These are phyloP conservation scores for Pandion haliaetus DNA, from an alignment of 2,113 vertebrate species.

Conservation along the genomic window DNA sequence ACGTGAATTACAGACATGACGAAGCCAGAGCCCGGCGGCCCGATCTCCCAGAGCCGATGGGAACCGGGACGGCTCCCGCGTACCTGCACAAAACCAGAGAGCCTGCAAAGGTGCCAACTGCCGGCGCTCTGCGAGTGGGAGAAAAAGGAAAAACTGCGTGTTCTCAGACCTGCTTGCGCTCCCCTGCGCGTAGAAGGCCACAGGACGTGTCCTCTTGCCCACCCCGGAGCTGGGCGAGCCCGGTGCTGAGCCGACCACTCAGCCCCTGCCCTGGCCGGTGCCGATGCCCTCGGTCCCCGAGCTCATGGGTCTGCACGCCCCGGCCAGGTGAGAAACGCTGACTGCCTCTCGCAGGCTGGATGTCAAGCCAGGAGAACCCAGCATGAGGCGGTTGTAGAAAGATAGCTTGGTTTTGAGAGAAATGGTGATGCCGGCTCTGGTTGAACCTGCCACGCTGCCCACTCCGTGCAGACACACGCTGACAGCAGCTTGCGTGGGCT, in stretches of 20 bases:
- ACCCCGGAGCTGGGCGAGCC: neutral
- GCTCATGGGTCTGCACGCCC: neutral
- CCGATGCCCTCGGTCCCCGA: accelerated
- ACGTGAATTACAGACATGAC: neutral
- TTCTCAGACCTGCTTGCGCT: neutral
- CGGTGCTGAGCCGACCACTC: accelerated
- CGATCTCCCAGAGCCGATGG: neutral
- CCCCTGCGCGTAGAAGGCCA: neutral
- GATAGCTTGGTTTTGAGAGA: neutral
- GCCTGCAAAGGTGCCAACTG: neutral
- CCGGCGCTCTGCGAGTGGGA: neutral
- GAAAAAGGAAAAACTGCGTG: neutral
- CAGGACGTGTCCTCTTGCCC: accelerated
- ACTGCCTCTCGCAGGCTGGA: neutral
- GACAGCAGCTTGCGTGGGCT: neutral
- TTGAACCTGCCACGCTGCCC: neutral
- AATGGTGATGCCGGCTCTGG: neutral
- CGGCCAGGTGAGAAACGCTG: neutral
- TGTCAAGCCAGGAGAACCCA: neutral
- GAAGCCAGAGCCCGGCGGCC: neutral
- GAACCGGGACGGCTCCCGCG: accelerated
- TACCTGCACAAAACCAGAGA: neutral
- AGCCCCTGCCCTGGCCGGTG: neutral
- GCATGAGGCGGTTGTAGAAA: neutral
- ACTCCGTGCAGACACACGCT: neutral